phyloP scores from a whole-genome alignment of 2,888 invertebrate species.

The Helleia helle region DNA sequence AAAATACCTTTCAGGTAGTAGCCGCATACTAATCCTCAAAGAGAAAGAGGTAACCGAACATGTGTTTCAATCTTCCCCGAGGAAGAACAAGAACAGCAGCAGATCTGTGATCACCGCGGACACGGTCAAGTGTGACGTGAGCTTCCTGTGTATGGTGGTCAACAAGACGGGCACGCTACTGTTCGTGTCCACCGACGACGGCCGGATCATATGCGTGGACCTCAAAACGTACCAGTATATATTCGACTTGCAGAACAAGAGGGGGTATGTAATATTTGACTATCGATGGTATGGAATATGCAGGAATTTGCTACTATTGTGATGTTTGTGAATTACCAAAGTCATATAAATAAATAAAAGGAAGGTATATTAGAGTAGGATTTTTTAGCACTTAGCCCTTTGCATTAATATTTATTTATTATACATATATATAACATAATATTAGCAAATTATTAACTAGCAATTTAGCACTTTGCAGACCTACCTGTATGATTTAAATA shows the following conservation, averaged over 20 bases:
- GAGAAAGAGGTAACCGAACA: slow-evolving; percentile 47
- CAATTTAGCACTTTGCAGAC: too few relatives aligned
- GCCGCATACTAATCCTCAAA: slow-evolving; percentile 53
- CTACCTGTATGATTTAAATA: too few relatives aligned
- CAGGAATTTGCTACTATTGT: too few relatives aligned
- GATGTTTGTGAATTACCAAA: too few relatives aligned
- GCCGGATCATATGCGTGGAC: slow-evolving; percentile 52
- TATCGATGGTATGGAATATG: too few relatives aligned
- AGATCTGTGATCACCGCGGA: slow-evolving; percentile 37
- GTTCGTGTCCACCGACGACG: slow-evolving; percentile 60
- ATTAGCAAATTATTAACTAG: too few relatives aligned
- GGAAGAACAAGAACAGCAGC: slow-evolving; percentile 24
- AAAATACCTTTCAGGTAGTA: slow-evolving; percentile 37
- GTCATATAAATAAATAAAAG: too few relatives aligned
- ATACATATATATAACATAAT: too few relatives aligned
- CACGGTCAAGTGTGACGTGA: slow-evolving; percentile 42
- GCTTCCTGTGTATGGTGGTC: slow-evolving; percentile 47
- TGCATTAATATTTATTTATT: too few relatives aligned
- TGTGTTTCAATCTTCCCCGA: too few relatives aligned
- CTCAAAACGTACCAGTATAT: slow-evolving; percentile 45
- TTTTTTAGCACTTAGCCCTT: too few relatives aligned
- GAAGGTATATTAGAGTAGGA: too few relatives aligned
- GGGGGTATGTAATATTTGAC: slow-evolving; percentile 51
- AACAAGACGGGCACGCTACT: slow-evolving; percentile 53
- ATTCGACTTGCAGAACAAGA: slow-evolving; percentile 55